Conservation (phyloP, 2,888 invertebrate genomes). For the Pogonocherus hispidulus region DNA sequence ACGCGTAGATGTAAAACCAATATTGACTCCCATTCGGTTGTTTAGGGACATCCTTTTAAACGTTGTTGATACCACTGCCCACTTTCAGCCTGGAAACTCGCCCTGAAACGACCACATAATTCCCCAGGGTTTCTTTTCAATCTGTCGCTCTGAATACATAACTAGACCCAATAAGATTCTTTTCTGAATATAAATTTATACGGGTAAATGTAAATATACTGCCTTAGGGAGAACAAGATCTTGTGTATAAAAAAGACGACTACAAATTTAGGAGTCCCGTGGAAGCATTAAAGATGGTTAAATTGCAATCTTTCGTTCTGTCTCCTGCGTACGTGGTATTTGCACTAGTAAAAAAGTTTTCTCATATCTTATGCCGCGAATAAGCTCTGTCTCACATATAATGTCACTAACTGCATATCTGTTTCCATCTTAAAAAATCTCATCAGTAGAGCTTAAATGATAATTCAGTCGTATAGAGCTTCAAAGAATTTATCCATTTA, state of each 20-base stretch:
- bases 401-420: too few relatives aligned
- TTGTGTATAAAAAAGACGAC: constrained; percentile 34
- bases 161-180: constrained; percentile 50
- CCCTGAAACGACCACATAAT: constrained; percentile 36
- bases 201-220: constrained; percentile 44
- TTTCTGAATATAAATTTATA: constrained; percentile 45
- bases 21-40: constrained; percentile 12
- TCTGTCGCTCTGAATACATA: constrained; percentile 58
- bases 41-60: constrained; percentile 19
- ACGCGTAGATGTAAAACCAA: not conserved
- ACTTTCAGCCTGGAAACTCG: constrained; percentile 29
- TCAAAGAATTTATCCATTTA: too few relatives aligned
- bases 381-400: too few relatives aligned
- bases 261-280: constrained; percentile 2
- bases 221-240: constrained; percentile 38
- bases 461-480: too few relatives aligned
- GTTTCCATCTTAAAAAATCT: too few relatives aligned
- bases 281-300: not conserved
- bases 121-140: constrained; percentile 61
- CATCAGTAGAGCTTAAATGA: too few relatives aligned
- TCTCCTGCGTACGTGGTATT: too few relatives aligned
- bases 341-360: too few relatives aligned
- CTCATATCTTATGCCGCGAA: too few relatives aligned
- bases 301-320: not conserved
- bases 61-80: constrained; percentile 30